These are phyloP conservation scores for Hypsibius dujardini DNA, from an alignment of 1,140 invertebrate genomes.

Conservation along the genomic window DNA sequence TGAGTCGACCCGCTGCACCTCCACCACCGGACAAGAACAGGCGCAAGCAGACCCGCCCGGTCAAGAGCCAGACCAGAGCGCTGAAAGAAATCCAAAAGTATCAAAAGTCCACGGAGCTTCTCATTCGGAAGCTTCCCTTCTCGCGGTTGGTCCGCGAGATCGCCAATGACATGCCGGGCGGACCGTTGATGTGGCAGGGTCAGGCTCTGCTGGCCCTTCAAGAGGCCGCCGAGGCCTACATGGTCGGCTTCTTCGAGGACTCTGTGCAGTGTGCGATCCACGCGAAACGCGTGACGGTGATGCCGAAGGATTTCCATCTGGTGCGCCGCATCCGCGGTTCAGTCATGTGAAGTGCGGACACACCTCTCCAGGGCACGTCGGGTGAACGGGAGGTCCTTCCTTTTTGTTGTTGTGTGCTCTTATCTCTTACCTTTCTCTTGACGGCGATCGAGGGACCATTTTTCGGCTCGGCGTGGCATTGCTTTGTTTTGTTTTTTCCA, in stretches of 20 bases:
- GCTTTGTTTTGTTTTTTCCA: background rate
- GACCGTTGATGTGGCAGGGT: constrained; percentile 25
- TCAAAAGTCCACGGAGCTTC: constrained; percentile 51
- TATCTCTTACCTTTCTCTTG: background rate
- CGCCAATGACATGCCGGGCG: constrained; percentile 61
- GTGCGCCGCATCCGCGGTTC: constrained; percentile 30
- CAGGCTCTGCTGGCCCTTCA: constrained; percentile 27
- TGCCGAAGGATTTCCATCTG: constrained; percentile 30
- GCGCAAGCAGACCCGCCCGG: no score
- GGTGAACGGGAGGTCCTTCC: background rate
- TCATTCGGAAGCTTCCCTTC: constrained; percentile 41
- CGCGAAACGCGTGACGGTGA: constrained; percentile 31
- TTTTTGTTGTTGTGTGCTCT: background rate
- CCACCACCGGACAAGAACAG: no score
- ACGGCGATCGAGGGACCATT: no score
- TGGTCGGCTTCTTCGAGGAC: constrained; percentile 32
- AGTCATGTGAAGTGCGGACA: no score
- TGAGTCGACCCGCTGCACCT: no score
- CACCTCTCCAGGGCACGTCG: background rate
- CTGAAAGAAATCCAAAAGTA: constrained; percentile 39
- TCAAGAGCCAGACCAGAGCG: no score
- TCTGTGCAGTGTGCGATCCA: constrained; percentile 31
- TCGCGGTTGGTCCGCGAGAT: constrained; percentile 46
- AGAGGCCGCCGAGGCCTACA: constrained; percentile 31
- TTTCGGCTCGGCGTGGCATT: background rate